Evolutionary conservation across 1,140 invertebrate genomes (phyloP).

Genomic region (Pseudomyrmex pallidus): DNA sequence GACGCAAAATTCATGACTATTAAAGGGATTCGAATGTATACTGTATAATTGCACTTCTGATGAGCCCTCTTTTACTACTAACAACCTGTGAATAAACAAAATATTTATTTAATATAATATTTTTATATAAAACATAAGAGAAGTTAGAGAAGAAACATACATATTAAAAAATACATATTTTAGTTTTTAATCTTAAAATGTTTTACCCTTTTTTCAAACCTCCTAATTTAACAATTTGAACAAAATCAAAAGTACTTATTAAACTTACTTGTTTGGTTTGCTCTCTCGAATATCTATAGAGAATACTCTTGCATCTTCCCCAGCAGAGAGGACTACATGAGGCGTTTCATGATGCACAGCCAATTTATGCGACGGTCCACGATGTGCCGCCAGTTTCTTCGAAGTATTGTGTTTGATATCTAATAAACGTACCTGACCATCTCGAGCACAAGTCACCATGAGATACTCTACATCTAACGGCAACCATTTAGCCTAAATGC

Average conservation of each 20-base stretch:
- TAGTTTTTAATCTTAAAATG: neutral
- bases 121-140: conserved; percentile 31
- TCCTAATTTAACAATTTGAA: too few relatives aligned
- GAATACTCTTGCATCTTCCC: conserved; percentile 94
- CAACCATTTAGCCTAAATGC: conserved; percentile 89
- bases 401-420: conserved; percentile 85
- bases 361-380: conserved; percentile 92
- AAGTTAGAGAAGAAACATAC: neutral
- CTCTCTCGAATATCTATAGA: conserved; percentile 92
- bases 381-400: conserved; percentile 89
- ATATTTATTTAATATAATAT: conserved; percentile 28
- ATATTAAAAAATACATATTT: neutral
- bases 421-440: conserved; percentile 92
- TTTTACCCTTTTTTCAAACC: too few relatives aligned
- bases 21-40: conserved; percentile 93
- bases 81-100: conserved; percentile 86
- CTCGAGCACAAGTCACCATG: conserved; percentile 94
- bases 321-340: conserved; percentile 93
- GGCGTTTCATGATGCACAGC: conserved; percentile 90
- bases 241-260: too few relatives aligned
- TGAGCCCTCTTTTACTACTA: conserved; percentile 87
- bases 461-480: conserved; percentile 90
- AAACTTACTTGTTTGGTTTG: conserved; percentile 87
- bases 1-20: conserved; percentile 92
- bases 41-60: conserved; percentile 92